Evolutionary conservation across 23 tunicate species (phyloP).

Genomic region (Ascidia mentula): DNA sequence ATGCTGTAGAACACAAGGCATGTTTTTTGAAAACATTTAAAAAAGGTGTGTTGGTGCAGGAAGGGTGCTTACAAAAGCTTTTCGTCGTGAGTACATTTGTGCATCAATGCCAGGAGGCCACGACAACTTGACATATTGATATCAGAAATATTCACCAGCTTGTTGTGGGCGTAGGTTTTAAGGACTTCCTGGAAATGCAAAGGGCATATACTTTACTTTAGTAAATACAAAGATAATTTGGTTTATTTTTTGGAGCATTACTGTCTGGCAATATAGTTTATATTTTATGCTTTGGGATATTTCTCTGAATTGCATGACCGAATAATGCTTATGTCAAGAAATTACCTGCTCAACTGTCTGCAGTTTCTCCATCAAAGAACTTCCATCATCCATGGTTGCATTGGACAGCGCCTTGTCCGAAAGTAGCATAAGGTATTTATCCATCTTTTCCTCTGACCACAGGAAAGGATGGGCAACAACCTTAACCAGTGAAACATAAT

Average conservation of each 20-base stretch:
- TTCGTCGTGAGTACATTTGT: constrained; percentile 20
- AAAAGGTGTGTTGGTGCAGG: not conserved
- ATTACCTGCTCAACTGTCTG: constrained; percentile 22
- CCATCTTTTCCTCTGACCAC: constrained; percentile 50
- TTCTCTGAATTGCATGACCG: not conserved
- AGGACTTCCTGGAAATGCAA: constrained; percentile 8
- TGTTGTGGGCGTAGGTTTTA: not conserved
- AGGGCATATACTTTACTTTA: too few relatives aligned
- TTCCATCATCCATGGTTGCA: constrained; percentile 15
- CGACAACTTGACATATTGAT: not conserved
- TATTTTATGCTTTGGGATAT: not conserved
- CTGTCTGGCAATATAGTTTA: not conserved
- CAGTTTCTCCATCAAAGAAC: constrained; percentile 2
- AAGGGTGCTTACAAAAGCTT: constrained; percentile 19
- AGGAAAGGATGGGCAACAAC: constrained; percentile 58
- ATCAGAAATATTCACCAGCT: constrained; percentile 15
- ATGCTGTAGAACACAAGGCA: not conserved
- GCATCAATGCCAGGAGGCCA: constrained; percentile 10
- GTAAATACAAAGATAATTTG: not conserved
- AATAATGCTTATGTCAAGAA: too few relatives aligned
- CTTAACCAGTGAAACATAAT: not conserved
- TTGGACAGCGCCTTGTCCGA: constrained; percentile 18
- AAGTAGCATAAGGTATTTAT: constrained; percentile 20
- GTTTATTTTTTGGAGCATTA: too few relatives aligned
- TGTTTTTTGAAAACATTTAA: too few relatives aligned